Evolutionary conservation across 2,113 vertebrate species (phyloP).

Genomic region (Haliaeetus leucogaster): DNA sequence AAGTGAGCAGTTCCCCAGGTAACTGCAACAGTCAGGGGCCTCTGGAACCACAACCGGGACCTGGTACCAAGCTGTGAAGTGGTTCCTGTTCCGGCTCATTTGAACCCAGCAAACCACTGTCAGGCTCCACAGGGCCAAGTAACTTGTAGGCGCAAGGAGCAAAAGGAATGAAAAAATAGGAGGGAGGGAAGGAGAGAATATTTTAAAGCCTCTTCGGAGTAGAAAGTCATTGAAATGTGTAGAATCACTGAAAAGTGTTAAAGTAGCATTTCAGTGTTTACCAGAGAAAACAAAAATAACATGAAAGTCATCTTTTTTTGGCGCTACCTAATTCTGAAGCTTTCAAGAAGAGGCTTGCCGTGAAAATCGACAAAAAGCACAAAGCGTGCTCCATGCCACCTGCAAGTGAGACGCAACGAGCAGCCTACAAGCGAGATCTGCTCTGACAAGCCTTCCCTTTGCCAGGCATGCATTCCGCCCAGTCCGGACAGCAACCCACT

Average conservation of each 20-base stretch:
- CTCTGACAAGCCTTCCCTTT: neutral
- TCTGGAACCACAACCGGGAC: neutral
- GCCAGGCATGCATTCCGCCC: neutral
- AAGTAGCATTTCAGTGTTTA: neutral
- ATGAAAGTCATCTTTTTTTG: neutral
- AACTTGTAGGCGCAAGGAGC: neutral
- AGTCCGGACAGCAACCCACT: rapidly evolving
- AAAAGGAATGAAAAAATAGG: neutral
- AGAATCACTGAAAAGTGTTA: neutral
- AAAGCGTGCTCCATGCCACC: neutral
- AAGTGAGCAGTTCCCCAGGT: neutral
- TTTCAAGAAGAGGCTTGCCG: neutral
- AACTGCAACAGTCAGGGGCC: neutral
- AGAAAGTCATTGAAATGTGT: neutral
- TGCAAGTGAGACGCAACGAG: neutral
- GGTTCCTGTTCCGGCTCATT: neutral
- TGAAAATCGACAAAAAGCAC: neutral
- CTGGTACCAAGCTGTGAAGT: neutral
- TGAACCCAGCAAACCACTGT: neutral
- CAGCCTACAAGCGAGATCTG: neutral
- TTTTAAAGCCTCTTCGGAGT: neutral
- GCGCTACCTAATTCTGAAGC: neutral
- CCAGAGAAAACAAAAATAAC: neutral
- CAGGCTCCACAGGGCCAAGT: neutral
- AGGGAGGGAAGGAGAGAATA: neutral